Evolutionary conservation across 2,888 invertebrate species (phyloP).

Genomic region (Lithophane semibrunnea): DNA sequence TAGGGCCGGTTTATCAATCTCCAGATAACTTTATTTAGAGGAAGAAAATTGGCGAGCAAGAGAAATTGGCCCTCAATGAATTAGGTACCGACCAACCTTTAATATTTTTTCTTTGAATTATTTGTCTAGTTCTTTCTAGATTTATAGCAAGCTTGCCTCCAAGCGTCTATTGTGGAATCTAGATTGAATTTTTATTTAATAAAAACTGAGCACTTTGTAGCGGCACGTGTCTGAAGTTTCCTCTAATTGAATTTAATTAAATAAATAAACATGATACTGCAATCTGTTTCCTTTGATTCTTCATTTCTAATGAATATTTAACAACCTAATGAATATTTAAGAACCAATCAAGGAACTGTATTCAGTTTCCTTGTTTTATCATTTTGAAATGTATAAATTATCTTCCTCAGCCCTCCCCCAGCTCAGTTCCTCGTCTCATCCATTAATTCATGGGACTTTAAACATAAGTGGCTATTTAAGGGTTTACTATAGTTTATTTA

Average conservation of each 20-base stretch:
- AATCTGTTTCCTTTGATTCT: constrained; percentile 20
- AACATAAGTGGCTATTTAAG: background rate
- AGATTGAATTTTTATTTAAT: background rate
- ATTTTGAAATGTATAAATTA: background rate
- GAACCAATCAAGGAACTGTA: background rate
- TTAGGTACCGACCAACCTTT: too few relatives aligned
- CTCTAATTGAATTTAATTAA: constrained; percentile 1
- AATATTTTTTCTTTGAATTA: too few relatives aligned
- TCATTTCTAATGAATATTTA: constrained; percentile 41
- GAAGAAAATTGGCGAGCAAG: too few relatives aligned
- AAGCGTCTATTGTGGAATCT: background rate
- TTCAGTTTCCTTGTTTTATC: constrained; percentile 1
- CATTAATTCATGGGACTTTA: background rate
- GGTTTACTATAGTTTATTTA: too few relatives aligned
- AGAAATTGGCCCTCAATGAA: too few relatives aligned
- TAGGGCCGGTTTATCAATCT: background rate
- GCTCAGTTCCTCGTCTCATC: too few relatives aligned
- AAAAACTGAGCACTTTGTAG: background rate
- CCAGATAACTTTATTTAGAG: too few relatives aligned
- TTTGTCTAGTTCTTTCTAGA: background rate
- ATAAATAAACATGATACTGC: constrained; percentile 11
- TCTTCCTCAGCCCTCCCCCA: background rate
- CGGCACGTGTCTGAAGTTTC: background rate
- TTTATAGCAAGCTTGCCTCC: background rate
- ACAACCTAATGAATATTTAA: constrained; percentile 41